A percentile compares a stretch with the other conserved stretches of the same genome.
Conservation (phyloP, 2,113 vertebrate species). For the Seriola dumerili region DNA sequence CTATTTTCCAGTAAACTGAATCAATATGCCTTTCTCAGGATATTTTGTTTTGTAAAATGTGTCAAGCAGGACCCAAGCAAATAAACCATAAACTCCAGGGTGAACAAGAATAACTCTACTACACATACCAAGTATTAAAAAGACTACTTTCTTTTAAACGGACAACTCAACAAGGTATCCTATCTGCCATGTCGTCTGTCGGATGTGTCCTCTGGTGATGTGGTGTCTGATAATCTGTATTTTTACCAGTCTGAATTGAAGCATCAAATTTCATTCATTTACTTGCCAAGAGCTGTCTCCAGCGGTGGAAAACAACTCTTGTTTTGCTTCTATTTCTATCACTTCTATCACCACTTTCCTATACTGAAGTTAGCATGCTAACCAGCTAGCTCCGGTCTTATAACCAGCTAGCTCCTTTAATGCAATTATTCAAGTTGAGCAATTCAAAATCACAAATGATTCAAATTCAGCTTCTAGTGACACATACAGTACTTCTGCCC, state of each 20-base stretch:
- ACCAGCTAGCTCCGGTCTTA: too few relatives aligned
- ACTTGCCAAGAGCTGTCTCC: too few relatives aligned
- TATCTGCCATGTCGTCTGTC: neutral
- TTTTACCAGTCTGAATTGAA: neutral
- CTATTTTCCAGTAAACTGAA: slow-evolving; percentile 33
- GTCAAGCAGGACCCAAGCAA: slow-evolving; percentile 21
- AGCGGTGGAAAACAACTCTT: too few relatives aligned
- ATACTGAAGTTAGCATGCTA: too few relatives aligned
- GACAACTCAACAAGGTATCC: neutral
- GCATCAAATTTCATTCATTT: too few relatives aligned
- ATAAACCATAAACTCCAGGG: neutral
- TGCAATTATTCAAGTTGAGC: too few relatives aligned
- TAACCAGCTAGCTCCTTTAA: too few relatives aligned
- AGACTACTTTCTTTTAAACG: neutral
- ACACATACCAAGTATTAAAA: neutral
- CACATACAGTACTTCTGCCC: too few relatives aligned
- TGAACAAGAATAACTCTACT: slow-evolving; percentile 6
- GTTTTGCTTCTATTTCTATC: too few relatives aligned
- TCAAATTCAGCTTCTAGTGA: too few relatives aligned
- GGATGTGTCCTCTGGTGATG: neutral
- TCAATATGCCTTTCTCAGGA: slow-evolving; percentile 41
- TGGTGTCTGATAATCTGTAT: neutral
- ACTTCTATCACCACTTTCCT: too few relatives aligned
- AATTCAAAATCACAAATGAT: too few relatives aligned
- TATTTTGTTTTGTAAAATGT: slow-evolving; percentile 27